Evolutionary conservation across 2,797 vertebrate species (phyloP), one percentile per base, ranked within the genome.

Genomic region (Poeciliopsis presidionis): DNA sequence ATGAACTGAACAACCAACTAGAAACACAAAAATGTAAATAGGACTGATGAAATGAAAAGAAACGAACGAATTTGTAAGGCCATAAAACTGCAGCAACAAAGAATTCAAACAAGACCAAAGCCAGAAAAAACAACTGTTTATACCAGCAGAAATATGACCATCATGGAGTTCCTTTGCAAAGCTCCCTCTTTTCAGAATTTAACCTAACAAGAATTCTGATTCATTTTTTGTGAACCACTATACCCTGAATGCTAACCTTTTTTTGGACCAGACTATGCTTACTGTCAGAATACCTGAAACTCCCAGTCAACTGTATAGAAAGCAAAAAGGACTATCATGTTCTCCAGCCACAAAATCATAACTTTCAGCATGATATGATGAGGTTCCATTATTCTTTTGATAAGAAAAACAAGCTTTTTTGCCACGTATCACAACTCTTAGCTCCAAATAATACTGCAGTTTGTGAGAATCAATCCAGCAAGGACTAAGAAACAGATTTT

Each of bases 401-500:
- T n/a, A 9, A 20, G 14, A 76, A 14, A 45, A 75, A 7, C 8
- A 2, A 75, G 13, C 28, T 65, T 45, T 11, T 45, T 28, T 28
- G 7, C 55, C 14, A 28, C 22, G 41, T 30, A 28, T 0, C 13
- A 74, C 28, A 20, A 53, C 14, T 49, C 46, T 55, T 28, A 8
- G 30, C 25, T 70, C 28, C 12, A 41, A 73, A 61, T 16, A 75
- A 49, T 49, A 71, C 71, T 45, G 7, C 33, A 79, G 43, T 25
- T 9, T 16, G 39, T 16, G 41, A 47, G 74, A 83, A 74, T 45
- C 77, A 83, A 77, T 75, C 51, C 25, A 49, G 53, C 28, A 72
- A 79, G 77, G 55, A 76, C 41, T 74, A 74, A 81, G 79, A 0
- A 81, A 74, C 14, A 65, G 30, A 14, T 45, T 76, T 76, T 61